These are phyloP conservation scores for Bursaphelenchus okinawaensis DNA, from an alignment of 2,888 invertebrate species.

Conservation along the genomic window DNA sequence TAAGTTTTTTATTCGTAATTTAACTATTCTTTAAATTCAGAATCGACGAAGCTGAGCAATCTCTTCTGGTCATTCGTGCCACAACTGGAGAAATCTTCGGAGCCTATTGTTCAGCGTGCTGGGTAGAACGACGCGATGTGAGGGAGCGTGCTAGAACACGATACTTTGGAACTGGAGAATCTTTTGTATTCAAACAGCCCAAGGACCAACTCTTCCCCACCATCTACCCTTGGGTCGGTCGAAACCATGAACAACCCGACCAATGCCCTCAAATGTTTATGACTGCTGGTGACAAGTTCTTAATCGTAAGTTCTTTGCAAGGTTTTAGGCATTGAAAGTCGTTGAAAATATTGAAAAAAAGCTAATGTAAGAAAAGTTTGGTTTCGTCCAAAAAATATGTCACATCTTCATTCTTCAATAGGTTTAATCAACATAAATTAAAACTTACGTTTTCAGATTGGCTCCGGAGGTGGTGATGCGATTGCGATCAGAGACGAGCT, in stretches of 20 bases:
- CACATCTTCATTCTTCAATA: slow-evolving; percentile 5
- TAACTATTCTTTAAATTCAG: slow-evolving; percentile 25
- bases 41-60: slow-evolving; percentile 48
- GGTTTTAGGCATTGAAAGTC: not conserved
- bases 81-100: slow-evolving; percentile 47
- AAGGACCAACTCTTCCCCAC: slow-evolving; percentile 36
- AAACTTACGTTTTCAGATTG: slow-evolving; percentile 38
- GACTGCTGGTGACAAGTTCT: slow-evolving; percentile 45
- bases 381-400: not conserved
- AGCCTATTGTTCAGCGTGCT: slow-evolving; percentile 50
- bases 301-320: slow-evolving; percentile 38
- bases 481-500: slow-evolving; percentile 54
- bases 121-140: slow-evolving; percentile 49
- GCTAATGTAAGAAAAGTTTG: too few species aligned
- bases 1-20: not conserved
- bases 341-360: too few species aligned
- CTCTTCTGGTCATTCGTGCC: slow-evolving; percentile 44
- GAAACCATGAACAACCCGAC: slow-evolving; percentile 35
- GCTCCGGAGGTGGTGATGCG: slow-evolving; percentile 54
- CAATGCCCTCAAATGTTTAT: slow-evolving; percentile 51
- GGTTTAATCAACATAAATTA: slow-evolving; percentile 3
- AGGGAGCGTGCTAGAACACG: slow-evolving; percentile 41
- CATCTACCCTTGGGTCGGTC: slow-evolving; percentile 49
- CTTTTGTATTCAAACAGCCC: slow-evolving; percentile 48
- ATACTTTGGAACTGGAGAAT: slow-evolving; percentile 50